Conservation (phyloP, 2,888 invertebrate species). For the Drosophila testacea region DNA sequence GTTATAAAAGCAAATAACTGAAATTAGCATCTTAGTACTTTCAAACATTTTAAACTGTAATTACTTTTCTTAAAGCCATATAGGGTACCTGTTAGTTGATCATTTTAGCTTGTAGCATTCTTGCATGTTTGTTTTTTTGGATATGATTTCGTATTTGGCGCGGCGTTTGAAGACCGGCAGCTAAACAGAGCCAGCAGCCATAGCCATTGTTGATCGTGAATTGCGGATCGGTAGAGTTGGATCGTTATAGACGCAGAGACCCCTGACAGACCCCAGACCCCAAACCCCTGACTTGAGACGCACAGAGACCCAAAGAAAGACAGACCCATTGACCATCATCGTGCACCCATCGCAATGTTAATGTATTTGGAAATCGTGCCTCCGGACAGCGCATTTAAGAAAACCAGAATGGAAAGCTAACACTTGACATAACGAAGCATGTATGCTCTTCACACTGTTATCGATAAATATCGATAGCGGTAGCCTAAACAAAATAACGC, state of each 20-base stretch:
- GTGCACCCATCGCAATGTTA: conserved; percentile 79
- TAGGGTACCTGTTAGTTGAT: conserved; percentile 1
- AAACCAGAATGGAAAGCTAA: conserved; percentile 65
- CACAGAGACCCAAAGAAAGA: background rate
- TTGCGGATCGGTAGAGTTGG: conserved; percentile 38
- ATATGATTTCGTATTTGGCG: conserved; percentile 77
- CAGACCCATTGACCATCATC: conserved; percentile 30
- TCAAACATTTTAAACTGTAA: background rate
- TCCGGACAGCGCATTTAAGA: conserved; percentile 47
- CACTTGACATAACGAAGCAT: conserved; percentile 8
- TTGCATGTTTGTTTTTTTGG: conserved; percentile 47
- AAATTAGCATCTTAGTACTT: too few relatives aligned
- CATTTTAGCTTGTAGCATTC: background rate
- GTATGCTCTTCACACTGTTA: conserved; percentile 36
- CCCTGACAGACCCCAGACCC: background rate
- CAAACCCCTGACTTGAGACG: conserved; percentile 15
- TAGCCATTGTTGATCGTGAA: conserved; percentile 51
- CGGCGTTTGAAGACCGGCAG: conserved; percentile 65
- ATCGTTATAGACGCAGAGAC: conserved; percentile 14
- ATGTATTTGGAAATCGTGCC: conserved; percentile 82
- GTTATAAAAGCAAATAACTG: too few relatives aligned
- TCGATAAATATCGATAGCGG: conserved; percentile 35
- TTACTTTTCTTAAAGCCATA: background rate
- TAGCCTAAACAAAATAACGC: background rate
- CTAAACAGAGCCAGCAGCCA: conserved; percentile 8